Evolutionary conservation across 2,888 invertebrate genomes (phyloP).

Genomic region (Drosophila demipolita): DNA sequence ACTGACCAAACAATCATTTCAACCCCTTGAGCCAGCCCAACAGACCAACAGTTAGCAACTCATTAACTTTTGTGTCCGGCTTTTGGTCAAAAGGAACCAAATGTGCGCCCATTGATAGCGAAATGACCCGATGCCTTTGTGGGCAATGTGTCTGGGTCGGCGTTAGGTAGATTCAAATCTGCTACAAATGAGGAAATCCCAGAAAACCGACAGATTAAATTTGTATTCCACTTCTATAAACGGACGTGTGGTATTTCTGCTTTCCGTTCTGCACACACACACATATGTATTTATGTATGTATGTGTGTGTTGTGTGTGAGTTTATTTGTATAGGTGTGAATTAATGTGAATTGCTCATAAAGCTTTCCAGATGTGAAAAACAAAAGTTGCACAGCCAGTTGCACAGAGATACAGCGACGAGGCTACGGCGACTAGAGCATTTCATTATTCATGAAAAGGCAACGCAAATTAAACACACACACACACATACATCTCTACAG

Average conservation of each 20-base stretch:
- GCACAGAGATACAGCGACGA: conserved; percentile 38
- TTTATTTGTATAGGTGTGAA: conserved; percentile 17
- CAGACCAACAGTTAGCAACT: conserved; percentile 60
- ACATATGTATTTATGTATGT: not conserved
- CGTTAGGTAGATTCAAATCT: conserved; percentile 59
- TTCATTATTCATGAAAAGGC: conserved; percentile 71
- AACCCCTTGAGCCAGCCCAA: not conserved
- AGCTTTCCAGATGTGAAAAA: conserved; percentile 51
- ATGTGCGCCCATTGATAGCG: conserved; percentile 54
- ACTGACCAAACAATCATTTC: not conserved
- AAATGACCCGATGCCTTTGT: conserved; percentile 12
- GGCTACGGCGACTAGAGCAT: conserved; percentile 38
- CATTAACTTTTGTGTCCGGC: conserved; percentile 56
- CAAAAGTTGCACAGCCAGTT: conserved; percentile 48
- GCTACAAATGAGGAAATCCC: conserved; percentile 74
- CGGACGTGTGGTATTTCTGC: conserved; percentile 60
- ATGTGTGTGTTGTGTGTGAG: not conserved
- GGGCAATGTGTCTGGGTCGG: too few relatives aligned
- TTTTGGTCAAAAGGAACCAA: conserved; percentile 36
- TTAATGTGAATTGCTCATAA: conserved; percentile 44
- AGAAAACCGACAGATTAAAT: conserved; percentile 73
- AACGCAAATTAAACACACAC: conserved; percentile 70
- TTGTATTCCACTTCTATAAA: conserved; percentile 67
- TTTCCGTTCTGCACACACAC: conserved; percentile 29
- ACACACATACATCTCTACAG: conserved; percentile 10